Base-by-base conservation (phyloP, 2,113 vertebrate species). In the Syngnathus scovelli region DNA sequence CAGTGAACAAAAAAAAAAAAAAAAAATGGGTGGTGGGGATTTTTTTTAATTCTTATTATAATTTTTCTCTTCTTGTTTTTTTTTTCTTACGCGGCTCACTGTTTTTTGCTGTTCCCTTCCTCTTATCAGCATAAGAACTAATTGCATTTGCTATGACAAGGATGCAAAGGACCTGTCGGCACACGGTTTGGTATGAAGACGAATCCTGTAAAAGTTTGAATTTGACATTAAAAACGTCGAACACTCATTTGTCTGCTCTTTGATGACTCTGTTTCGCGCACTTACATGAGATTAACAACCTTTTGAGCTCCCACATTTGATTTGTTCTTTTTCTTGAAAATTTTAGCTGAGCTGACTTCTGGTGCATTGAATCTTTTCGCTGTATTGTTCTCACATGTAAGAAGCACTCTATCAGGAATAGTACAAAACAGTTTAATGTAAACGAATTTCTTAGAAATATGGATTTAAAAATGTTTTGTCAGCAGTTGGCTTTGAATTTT, bases 201-300 rank as follows among this genome's bases (percentile, higher is more conserved):
- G 78, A 89, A 85, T 86, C 82, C 76, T 92, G 89, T 91, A 91
- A 78, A 89, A 81, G 89, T 90, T 90, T 91, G 89, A 90, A 87
- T 90, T 91, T 92, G 88, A 89, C 91, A 92, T 90, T 92, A 92
- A 91, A 92, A 90, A 77, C 79, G 86, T 90, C 77, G 89, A 89
- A 89, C 79, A 78, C 75, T 83, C 6, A 21, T 67, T 41, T 70
- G 78, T 72, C 56, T 61, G 38, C 44, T 44, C 61, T 70, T 63
- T 59, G 18, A 51, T n/a, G 5, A 39, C 12, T n/a, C n/a, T 36
- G 46, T 27, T 55, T 55, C 21, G 13, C 52, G 6, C 21, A 27
- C 21, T 54, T 54, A 5, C 9, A 23, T 49, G 48, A 8, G 48
- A 49, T n/a, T 49, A 49, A n/a, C 21, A 27, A 27, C 21, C 52